Percentiles rank a stretch among this genome's conserved stretches.
Evolutionary conservation across 1,140 invertebrate species (phyloP).

Genomic region (Eriosoma lanigerum): DNA sequence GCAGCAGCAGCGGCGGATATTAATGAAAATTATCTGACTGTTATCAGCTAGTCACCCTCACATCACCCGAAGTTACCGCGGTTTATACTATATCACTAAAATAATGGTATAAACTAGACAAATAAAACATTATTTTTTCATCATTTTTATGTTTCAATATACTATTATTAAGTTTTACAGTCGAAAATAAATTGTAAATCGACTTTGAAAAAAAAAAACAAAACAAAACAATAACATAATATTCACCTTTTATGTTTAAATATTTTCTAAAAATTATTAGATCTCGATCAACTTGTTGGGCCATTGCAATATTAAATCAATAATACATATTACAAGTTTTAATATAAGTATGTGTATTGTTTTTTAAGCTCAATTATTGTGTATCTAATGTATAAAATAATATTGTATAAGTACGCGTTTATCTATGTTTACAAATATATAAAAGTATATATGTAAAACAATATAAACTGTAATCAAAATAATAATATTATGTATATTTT

Average conservation of each 20-base stretch:
- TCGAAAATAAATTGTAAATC: too few species aligned
- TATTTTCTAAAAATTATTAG: too few species aligned
- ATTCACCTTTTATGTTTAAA: too few species aligned
- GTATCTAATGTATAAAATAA: neutral
- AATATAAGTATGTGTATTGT: too few species aligned
- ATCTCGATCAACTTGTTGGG: neutral
- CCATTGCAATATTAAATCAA: constrained; percentile 11
- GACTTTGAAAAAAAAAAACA: too few species aligned
- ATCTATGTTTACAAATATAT: constrained; percentile 2
- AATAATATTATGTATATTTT: constrained; percentile 5
- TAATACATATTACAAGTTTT: too few species aligned
- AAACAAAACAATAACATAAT: too few species aligned
- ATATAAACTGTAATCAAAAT: too few species aligned
- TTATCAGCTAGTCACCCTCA: constrained; percentile 58
- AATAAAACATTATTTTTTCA: too few species aligned
- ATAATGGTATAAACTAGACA: neutral
- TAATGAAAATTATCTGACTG: constrained; percentile 65
- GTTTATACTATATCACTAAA: constrained; percentile 56
- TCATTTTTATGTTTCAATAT: too few species aligned
- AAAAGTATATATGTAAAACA: too few species aligned
- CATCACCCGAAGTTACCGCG: neutral
- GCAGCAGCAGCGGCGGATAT: constrained; percentile 59
- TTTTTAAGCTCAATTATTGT: constrained; percentile 2
- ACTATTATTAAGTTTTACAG: too few species aligned
- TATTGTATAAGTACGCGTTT: neutral